Evolutionary conservation across 2,797 vertebrate genomes (phyloP).

Genomic region (Parauchenoglanis ngamensis): DNA sequence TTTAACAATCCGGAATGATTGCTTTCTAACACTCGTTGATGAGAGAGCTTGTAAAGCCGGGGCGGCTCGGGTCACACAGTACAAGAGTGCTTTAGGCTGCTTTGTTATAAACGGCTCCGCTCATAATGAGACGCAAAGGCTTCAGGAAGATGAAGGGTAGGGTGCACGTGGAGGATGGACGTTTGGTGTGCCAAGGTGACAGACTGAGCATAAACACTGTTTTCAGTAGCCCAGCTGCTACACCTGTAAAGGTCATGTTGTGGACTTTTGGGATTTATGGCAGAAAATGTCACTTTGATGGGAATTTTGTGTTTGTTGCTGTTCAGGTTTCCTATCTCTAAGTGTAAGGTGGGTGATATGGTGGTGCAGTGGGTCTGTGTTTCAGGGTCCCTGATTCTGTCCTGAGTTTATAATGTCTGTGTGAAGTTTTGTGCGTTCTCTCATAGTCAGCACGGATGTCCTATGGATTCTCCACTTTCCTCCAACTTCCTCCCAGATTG

Average conservation of each 20-base stretch:
- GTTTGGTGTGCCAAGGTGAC: constrained; percentile 17
- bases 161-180: constrained; percentile 30
- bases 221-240: neutral
- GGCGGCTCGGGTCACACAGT: constrained; percentile 32
- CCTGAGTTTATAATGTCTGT: neutral
- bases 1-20: constrained; percentile 42
- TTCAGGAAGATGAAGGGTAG: constrained; percentile 39
- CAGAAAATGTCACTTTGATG: neutral
- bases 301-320: neutral
- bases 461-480: neutral
- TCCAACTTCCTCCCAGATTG: neutral
- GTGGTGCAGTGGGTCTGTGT: neutral
- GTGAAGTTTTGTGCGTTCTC: neutral
- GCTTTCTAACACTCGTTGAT: constrained; percentile 45
- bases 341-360: neutral
- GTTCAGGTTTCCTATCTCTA: neutral
- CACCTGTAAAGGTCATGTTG: neutral
- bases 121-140: constrained; percentile 47
- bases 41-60: constrained; percentile 51
- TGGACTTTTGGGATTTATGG: neutral
- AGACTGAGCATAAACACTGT: neutral
- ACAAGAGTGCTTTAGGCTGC: constrained; percentile 35
- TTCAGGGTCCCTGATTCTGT: neutral
- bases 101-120: constrained; percentile 7
- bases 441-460: neutral